These are phyloP conservation scores for Eumaeus atala DNA, from an alignment of 1,140 invertebrate species.

Conservation along the genomic window DNA sequence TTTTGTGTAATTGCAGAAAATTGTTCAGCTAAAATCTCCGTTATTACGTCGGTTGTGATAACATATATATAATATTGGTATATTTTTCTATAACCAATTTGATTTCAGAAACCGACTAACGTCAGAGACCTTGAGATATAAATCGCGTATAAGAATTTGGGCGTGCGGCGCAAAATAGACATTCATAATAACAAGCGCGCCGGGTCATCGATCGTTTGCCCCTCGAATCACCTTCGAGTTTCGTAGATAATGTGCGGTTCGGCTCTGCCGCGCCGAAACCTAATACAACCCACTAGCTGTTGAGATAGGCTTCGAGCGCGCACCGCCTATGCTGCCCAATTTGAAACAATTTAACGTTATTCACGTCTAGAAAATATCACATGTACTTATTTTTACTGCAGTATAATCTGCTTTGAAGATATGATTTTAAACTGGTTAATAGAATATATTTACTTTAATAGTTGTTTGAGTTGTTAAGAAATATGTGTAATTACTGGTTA, in stretches of 20 bases:
- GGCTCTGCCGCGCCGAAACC: constrained; percentile 12
- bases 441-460: too few species aligned
- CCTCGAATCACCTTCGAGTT: constrained; percentile 34
- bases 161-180: constrained; percentile 41
- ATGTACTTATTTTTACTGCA: too few species aligned
- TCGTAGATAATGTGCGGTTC: constrained; percentile 36
- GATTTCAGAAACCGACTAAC: neutral
- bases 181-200: constrained; percentile 41
- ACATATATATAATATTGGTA: too few species aligned
- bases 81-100: neutral
- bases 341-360: too few species aligned
- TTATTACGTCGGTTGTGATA: too few species aligned
- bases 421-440: too few species aligned
- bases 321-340: neutral
- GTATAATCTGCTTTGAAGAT: too few species aligned
- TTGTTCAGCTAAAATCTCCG: too few species aligned
- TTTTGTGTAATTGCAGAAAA: too few species aligned
- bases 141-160: constrained; percentile 34
- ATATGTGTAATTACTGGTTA: too few species aligned
- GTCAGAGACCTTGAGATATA: constrained; percentile 34
- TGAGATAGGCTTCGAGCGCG: constrained; percentile 29
- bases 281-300: constrained; percentile 21
- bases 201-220: constrained; percentile 39
- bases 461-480: too few species aligned
- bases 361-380: too few species aligned